phyloP scores from a whole-genome alignment of 2,888 invertebrate species.

The Platycheirus albimanus region DNA sequence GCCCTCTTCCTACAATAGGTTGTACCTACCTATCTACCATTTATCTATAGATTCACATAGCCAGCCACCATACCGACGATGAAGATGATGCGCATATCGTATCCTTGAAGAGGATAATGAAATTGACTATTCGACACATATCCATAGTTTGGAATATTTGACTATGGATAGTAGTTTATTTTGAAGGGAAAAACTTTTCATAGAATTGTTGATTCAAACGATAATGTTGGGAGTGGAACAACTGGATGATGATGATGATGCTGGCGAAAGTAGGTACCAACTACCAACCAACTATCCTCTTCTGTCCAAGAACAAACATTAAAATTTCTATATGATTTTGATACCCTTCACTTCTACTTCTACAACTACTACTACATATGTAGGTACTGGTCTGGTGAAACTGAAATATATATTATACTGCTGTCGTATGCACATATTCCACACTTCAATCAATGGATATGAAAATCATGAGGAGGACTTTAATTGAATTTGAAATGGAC shows the following conservation, averaged over 20 bases:
- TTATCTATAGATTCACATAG: background rate
- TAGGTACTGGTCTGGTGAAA: too few species aligned
- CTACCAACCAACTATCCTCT: background rate
- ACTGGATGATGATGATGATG: slow-evolving; percentile 3
- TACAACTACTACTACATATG: too few species aligned
- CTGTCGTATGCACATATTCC: slow-evolving; percentile 14
- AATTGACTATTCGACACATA: slow-evolving; percentile 72
- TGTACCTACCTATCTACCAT: too few species aligned
- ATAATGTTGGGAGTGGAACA: slow-evolving; percentile 30
- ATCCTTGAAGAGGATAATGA: slow-evolving; percentile 65
- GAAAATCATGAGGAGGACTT: slow-evolving; percentile 26
- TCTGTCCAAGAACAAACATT: slow-evolving; percentile 40
- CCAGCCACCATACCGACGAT: background rate
- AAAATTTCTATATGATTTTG: slow-evolving; percentile 16
- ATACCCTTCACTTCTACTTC: too few species aligned
- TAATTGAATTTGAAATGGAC: slow-evolving; percentile 49
- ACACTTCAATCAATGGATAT: slow-evolving; percentile 20
- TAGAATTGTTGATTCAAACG: slow-evolving; percentile 50
- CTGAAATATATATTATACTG: background rate
- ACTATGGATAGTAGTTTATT: slow-evolving; percentile 3
- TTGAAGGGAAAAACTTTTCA: slow-evolving; percentile 32
- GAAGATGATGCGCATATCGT: slow-evolving; percentile 3
- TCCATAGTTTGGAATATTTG: slow-evolving; percentile 55
- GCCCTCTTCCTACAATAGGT: background rate
- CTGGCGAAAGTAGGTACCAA: background rate